phyloP scores from a whole-genome alignment of 2,888 invertebrate genomes.

The Tubulanus polymorphus region DNA sequence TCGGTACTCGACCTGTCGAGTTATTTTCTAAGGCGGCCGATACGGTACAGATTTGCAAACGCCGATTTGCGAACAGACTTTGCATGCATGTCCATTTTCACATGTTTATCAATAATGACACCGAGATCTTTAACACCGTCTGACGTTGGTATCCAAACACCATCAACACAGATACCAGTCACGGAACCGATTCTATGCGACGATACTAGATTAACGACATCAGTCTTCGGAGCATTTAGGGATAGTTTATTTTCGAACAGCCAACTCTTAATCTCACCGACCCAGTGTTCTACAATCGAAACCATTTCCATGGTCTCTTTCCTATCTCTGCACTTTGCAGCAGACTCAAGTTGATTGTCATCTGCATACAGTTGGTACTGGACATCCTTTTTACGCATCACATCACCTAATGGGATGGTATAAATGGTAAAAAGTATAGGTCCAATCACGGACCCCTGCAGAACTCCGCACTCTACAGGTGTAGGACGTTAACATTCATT shows the following conservation, averaged over 20 bases:
- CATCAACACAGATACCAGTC: too few relatives aligned
- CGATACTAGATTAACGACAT: too few relatives aligned
- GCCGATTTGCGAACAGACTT: neutral
- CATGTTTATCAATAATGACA: neutral
- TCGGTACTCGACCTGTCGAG: neutral
- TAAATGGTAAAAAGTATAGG: constrained; percentile 13
- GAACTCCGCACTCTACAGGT: too few relatives aligned
- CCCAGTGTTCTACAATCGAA: too few relatives aligned
- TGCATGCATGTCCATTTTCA: neutral
- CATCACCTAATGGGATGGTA: constrained; percentile 14
- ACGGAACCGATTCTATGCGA: too few relatives aligned
- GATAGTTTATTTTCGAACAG: too few relatives aligned
- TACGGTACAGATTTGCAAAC: neutral
- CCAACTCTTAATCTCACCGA: too few relatives aligned
- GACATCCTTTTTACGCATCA: constrained; percentile 16
- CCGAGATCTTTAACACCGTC: neutral
- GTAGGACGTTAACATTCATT: too few relatives aligned
- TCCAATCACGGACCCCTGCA: constrained; percentile 11
- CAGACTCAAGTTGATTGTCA: constrained; percentile 17
- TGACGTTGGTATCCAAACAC: too few relatives aligned
- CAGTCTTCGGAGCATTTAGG: too few relatives aligned
- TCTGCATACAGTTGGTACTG: constrained; percentile 18
- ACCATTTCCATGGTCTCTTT: too few relatives aligned
- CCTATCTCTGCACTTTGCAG: too few relatives aligned
- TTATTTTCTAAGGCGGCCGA: neutral